Evolutionary conservation across 2,797 vertebrate species (phyloP), one percentile per base, ranked within the genome.

Genomic region (Dallia pectoralis): DNA sequence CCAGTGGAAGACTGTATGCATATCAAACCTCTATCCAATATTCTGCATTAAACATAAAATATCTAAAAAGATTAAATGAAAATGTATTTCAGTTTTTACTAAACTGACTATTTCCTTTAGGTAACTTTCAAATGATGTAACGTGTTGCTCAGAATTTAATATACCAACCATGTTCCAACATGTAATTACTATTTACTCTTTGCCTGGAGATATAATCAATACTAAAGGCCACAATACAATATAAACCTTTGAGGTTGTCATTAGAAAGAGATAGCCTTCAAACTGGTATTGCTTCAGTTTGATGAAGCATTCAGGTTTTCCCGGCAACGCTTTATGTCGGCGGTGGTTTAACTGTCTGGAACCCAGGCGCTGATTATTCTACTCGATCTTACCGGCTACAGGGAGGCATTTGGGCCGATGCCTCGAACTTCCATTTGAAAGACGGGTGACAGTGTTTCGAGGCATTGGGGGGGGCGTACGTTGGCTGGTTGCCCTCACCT

Each of bases 331-430:
- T 70, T 40, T 25, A 29, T 53, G 32, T 64, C 69, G 11, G 4
- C 22, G 25, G n/a, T 19, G 33, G 14, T 70, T 51, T 65, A 65
- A 51, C 30, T 51, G 47, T 63, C 36, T 4, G 8, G 66, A 29
- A 64, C 25, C 18, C 71, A 2, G 47, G 61, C 33, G 40, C 44
- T 48, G 51, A 65, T 72, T 72, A 65, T 53, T 51, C 62, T 66
- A 30, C 62, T 65, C 47, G 66, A 65, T 51, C 71, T 51, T 25
- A 22, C 29, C 29, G 44, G 51, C 66, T 72, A 66, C 30, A 49
- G n/a, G 12, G 53, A 59, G 53, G 53, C 53, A 59, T 59, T 59
- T 59, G 53, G 25, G 53, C 53, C 53, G 9, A 30, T 67, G n/a
- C 16, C 15, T 19, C 22, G 44, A 16, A 11, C 29, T 9, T 18